Evolutionary conservation across 2,113 vertebrate species (phyloP).

Genomic region (Zosterops pallidus): DNA sequence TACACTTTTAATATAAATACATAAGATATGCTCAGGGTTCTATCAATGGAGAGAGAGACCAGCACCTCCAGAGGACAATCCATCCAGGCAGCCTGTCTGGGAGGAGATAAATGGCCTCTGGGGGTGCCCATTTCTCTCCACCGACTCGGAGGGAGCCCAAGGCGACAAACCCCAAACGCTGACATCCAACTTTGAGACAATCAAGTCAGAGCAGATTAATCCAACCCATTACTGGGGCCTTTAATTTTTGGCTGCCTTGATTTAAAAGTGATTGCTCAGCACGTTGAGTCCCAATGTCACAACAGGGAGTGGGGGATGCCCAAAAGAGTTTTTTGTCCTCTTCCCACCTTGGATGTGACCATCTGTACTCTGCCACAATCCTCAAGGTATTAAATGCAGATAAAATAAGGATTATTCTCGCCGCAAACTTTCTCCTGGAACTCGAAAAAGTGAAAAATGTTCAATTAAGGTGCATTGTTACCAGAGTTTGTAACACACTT

Average conservation of each 20-base stretch:
- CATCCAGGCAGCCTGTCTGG: not conserved
- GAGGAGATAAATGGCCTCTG: constrained; percentile 26
- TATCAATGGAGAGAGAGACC: not conserved
- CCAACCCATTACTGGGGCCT: not conserved
- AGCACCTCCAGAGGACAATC: not conserved
- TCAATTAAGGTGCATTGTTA: not conserved
- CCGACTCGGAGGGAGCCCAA: not conserved
- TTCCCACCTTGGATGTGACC: not conserved
- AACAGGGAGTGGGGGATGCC: not conserved
- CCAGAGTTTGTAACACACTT: not conserved
- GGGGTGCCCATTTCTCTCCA: constrained; percentile 33
- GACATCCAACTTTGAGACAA: constrained; percentile 6
- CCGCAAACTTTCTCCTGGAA: not conserved
- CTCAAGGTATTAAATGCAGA: not conserved
- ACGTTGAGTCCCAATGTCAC: not conserved
- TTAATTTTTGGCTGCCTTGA: constrained; percentile 8
- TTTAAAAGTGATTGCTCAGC: constrained; percentile 46
- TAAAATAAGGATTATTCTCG: not conserved
- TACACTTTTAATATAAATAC: not conserved
- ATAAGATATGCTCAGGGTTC: not conserved
- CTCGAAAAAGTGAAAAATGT: not conserved
- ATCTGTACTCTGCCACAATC: not conserved
- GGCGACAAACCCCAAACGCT: not conserved
- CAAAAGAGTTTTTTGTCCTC: not conserved
- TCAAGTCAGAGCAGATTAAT: constrained; percentile 29